Evolutionary conservation across 2,797 vertebrate genomes (phyloP).

Genomic region (Pseudochirops cupreus): DNA sequence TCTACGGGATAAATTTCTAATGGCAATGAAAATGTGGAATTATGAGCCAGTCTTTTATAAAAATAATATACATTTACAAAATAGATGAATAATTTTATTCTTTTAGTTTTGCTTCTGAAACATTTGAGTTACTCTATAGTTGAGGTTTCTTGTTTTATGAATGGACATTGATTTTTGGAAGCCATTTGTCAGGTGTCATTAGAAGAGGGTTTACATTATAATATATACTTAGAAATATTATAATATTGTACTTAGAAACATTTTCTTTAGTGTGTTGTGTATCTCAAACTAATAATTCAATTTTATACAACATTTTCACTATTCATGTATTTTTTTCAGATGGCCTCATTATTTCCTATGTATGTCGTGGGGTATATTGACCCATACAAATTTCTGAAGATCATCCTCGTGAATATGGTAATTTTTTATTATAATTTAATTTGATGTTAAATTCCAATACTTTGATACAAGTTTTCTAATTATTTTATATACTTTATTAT

Average conservation of each 20-base stretch:
- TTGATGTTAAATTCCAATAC: slow-evolving; percentile 46
- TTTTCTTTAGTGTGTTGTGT: slow-evolving; percentile 12
- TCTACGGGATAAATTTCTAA: not conserved
- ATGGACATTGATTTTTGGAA: not conserved
- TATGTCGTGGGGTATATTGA: slow-evolving; percentile 92
- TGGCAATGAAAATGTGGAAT: not conserved
- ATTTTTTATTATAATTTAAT: slow-evolving; percentile 62
- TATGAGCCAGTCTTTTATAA: not conserved
- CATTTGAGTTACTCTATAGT: not conserved
- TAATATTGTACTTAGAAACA: slow-evolving; percentile 32
- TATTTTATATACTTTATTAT: not conserved
- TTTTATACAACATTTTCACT: slow-evolving; percentile 44
- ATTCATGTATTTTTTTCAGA: slow-evolving; percentile 83
- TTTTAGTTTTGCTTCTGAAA: not conserved
- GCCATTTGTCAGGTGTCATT: slow-evolving; percentile 5
- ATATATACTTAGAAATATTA: slow-evolving; percentile 27
- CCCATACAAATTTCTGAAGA: slow-evolving; percentile 90
- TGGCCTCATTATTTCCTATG: slow-evolving; percentile 91
- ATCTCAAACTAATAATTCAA: slow-evolving; percentile 15
- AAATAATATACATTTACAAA: not conserved
- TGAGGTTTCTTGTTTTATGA: not conserved
- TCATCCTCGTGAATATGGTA: slow-evolving; percentile 93
- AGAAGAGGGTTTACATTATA: slow-evolving; percentile 14
- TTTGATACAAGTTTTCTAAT: not conserved
- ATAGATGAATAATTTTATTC: not conserved